Evolutionary conservation across 2,113 vertebrate genomes (phyloP).

Genomic region (Thamnaconus septentrionalis): DNA sequence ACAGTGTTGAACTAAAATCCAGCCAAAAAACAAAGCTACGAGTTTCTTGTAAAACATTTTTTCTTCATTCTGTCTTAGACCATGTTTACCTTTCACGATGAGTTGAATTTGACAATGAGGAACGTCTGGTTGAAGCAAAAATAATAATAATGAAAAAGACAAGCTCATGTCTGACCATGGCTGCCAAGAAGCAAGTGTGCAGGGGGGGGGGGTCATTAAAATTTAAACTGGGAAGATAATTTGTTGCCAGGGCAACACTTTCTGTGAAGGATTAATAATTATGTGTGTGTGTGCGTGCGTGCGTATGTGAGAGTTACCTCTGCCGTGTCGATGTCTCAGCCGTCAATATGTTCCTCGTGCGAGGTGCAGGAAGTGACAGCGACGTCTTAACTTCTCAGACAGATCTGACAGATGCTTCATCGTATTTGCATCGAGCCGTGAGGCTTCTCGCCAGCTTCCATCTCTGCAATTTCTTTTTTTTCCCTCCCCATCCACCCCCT

Average conservation of each 20-base stretch:
- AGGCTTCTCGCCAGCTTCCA: not conserved
- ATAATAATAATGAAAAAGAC: no score
- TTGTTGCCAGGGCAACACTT: conserved; percentile 54
- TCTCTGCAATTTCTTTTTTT: conserved; percentile 5
- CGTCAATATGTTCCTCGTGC: no score
- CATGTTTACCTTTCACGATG: not conserved
- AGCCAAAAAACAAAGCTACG: no score
- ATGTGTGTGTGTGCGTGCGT: not conserved
- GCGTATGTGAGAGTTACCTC: not conserved
- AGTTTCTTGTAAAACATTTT: no score
- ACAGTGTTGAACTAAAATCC: no score
- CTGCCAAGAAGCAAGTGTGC: conserved; percentile 41
- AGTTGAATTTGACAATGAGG: conserved; percentile 16
- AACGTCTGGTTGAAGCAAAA: conserved; percentile 3
- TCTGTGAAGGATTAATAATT: conserved; percentile 49
- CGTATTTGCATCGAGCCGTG: conserved; percentile 22
- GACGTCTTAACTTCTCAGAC: conserved; percentile 27
- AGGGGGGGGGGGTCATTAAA: conserved; percentile 49
- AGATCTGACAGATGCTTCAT: conserved; percentile 36
- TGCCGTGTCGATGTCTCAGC: no score
- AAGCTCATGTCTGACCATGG: conserved; percentile 38
- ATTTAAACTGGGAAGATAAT: conserved; percentile 56
- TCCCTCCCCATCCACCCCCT: no score
- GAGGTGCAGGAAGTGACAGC: not conserved
- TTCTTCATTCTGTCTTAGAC: no score